Conservation (phyloP, 2,113 vertebrate genomes). For the Cyanistes caeruleus region DNA sequence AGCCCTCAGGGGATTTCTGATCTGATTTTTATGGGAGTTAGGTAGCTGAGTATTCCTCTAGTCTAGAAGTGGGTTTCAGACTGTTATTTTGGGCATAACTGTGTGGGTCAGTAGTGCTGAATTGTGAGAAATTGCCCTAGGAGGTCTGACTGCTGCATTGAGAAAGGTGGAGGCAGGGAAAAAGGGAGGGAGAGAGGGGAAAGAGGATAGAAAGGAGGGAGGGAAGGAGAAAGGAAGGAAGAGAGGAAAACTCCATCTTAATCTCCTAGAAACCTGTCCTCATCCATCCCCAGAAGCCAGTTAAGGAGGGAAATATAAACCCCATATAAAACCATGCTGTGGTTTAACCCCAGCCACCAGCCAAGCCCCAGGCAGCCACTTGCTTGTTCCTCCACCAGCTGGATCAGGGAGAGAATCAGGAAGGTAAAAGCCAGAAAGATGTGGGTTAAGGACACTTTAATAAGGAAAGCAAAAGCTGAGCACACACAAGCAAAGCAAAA, state of each 20-base stretch:
- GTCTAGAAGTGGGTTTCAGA: neutral
- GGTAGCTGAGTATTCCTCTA: neutral
- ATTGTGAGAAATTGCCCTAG: neutral
- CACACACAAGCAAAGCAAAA: neutral
- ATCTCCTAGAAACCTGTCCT: neutral
- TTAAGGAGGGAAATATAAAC: neutral
- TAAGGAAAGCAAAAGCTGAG: neutral
- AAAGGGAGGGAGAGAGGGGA: neutral
- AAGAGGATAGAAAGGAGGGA: neutral
- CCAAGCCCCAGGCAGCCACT: rapidly evolving
- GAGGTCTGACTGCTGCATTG: neutral
- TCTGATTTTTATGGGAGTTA: neutral
- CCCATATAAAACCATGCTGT: no score
- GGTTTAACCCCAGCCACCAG: neutral
- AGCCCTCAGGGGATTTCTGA: neutral
- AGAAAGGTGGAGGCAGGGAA: neutral
- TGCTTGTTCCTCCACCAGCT: rapidly evolving
- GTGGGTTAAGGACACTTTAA: neutral
- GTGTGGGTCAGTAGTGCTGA: neutral
- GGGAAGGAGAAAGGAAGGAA: neutral
- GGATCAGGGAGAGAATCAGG: neutral
- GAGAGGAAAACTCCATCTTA: neutral
- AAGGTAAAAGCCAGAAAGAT: neutral
- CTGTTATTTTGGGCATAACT: neutral
- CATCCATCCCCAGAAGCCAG: neutral